Percentiles rank a stretch among this genome's conserved stretches.
These are phyloP conservation scores for Sminthurinus aureus DNA, from an alignment of 2,888 invertebrate species.

Conservation along the genomic window DNA sequence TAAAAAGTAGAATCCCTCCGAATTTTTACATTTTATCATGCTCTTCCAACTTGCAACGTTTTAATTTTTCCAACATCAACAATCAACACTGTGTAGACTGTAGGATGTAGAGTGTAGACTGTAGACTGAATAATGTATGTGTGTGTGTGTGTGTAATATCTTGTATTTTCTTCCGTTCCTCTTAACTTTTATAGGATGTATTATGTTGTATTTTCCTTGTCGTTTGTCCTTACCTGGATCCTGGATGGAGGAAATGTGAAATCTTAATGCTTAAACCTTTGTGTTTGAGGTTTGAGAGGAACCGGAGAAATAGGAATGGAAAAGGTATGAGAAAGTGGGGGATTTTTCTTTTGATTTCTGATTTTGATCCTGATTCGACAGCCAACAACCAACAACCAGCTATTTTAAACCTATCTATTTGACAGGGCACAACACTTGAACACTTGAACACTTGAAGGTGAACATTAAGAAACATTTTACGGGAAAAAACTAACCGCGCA, in stretches of 20 bases:
- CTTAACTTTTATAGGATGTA: background rate
- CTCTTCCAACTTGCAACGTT: background rate
- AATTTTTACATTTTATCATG: slow-evolving; percentile 9
- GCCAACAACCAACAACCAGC: slow-evolving; percentile 1
- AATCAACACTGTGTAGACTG: background rate
- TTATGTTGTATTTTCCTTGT: background rate
- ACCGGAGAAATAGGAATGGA: background rate
- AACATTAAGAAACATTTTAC: slow-evolving; percentile 34
- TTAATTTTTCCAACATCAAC: too few relatives aligned
- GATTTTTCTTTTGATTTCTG: background rate
- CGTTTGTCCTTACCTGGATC: background rate
- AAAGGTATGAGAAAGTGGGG: too few relatives aligned
- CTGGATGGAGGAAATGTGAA: too few relatives aligned
- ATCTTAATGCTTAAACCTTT: too few relatives aligned
- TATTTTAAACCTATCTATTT: background rate
- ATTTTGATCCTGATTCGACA: background rate
- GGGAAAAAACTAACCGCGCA: slow-evolving; percentile 30
- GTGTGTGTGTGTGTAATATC: too few relatives aligned
- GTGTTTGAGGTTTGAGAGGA: background rate
- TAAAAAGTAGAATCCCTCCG: slow-evolving; percentile 27
- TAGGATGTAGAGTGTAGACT: too few relatives aligned
- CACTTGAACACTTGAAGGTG: slow-evolving; percentile 22
- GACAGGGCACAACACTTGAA: slow-evolving; percentile 8
- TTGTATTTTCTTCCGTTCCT: background rate
- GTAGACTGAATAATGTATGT: too few relatives aligned